Evolutionary conservation across 2,888 invertebrate genomes (phyloP), one percentile per base, ranked within the genome.

Genomic region (Phyllotreta cruciferae): DNA sequence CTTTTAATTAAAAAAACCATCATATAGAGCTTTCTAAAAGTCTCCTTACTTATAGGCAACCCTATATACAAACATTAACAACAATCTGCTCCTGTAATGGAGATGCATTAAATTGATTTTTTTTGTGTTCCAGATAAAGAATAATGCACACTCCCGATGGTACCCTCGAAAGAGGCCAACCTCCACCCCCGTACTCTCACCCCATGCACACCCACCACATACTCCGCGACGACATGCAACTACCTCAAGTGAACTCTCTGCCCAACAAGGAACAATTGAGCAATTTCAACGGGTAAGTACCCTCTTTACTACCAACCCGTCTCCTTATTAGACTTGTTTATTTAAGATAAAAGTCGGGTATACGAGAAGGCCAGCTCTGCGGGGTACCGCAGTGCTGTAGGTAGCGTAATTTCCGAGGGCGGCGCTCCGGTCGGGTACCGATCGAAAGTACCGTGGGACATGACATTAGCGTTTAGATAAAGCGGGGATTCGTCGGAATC

Each of bases 81-180:
- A 24, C 24, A n/a, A n/a, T n/a, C n/a, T n/a, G n/a, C n/a, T n/a
- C n/a, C n/a, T n/a, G n/a, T n/a, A n/a, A n/a, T n/a, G n/a, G n/a
- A n/a, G n/a, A n/a, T n/a, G n/a, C n/a, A n/a, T n/a, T n/a, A n/a
- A n/a, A n/a, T n/a, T n/a, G n/a, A n/a, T n/a, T n/a, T n/a, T n/a
- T n/a, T 3, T 57, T 57, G 64, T 38, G 9, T 66, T 67, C 1
- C 62, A 70, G 69, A 47, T 70, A 70, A 67, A 64, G 54, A 44
- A 67, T 37, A 66, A 82, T 82, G 82, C 82, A 81, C 71, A 82
- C 82, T 13, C 82, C 82, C 4, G 81, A 80, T 57, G 79, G 80
- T 41, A 81, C 81, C 5, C 70, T 82, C 65, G 81, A 81, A 71
- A 73, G 78, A 69, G 79, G 78, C 39, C 75, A 77, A 58, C 72